Base-by-base conservation (phyloP, 2,113 vertebrate species). In the Sclerurus mexicanus region DNA sequence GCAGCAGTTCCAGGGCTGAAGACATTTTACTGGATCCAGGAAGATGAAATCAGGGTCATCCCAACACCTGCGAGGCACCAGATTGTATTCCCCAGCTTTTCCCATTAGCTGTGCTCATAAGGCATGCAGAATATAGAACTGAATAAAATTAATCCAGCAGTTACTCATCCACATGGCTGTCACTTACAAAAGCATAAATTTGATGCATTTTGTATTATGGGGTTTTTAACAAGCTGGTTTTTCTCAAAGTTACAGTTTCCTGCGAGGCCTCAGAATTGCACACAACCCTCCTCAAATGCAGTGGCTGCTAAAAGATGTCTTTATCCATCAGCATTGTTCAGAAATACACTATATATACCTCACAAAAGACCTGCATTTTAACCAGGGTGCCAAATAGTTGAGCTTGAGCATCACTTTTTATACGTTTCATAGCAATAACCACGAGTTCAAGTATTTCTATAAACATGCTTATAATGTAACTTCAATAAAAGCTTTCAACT, bases 401-500 rank as follows among this genome's bases (percentile, higher is more conserved):
- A 52, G 12, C 22, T 64, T 39, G 15, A 75, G 33, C 14, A 44
- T 27, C 16, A 31, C 44, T 58, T 8, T 42, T 82, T 75, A 59
- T 59, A 37, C 6, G 44, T 42, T 58, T 83, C 74, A 76, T 3
- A 59, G 62, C 59, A 85, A 67, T 28, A 46, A 10, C 23, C 33
- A 37, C 1, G 27, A 66, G 37, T 67, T 89, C 55, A 81, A 88
- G 19, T 42, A 78, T 67, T 92, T 85, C 93, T 37, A 64, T 37
- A 87, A 87, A 75, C 28, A 85, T 1, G 5, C 33, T 84, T 86
- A 46, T 31, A 35, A 46, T 31, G n/a, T 33, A 87, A 89, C 42
- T 82, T 68, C 78, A 72, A 6, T 47, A 79, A 90, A 81, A 83
- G 58, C 78, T 91, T 93, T 82, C 53, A 62, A 53, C 50, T 69